Evolutionary conservation across 1,140 invertebrate genomes (phyloP).

Genomic region (Nephila pilipes): DNA sequence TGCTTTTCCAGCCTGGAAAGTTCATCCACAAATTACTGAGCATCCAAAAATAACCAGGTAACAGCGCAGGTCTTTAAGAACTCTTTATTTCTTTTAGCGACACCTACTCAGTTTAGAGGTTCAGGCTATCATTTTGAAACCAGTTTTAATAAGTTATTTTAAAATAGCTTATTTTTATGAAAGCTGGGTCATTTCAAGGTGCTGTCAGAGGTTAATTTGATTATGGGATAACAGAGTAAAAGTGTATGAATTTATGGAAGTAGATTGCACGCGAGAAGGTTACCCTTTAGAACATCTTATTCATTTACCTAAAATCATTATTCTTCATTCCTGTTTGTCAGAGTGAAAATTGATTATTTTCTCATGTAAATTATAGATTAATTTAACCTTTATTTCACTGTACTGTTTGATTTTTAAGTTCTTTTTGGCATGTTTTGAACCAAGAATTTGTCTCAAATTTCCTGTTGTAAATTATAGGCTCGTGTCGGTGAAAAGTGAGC

Average conservation of each 20-base stretch:
- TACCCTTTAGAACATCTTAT: not conserved
- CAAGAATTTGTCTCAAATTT: not conserved
- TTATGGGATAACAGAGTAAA: slow-evolving; percentile 17
- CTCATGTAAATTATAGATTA: not conserved
- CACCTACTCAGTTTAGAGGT: not conserved
- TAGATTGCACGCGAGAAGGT: not conserved
- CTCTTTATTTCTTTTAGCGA: not conserved
- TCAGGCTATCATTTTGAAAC: slow-evolving; percentile 10
- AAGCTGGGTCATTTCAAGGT: slow-evolving; percentile 10
- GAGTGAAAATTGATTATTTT: not conserved
- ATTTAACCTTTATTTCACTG: not conserved
- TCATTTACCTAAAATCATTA: slow-evolving; percentile 1
- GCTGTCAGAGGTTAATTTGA: slow-evolving; percentile 14
- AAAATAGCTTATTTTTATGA: not conserved
- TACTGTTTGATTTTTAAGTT: not conserved
- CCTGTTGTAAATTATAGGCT: not conserved
- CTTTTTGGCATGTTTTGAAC: not conserved
- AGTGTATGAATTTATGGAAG: slow-evolving; percentile 5
- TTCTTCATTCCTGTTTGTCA: not conserved
- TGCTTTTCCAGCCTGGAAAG: not conserved
- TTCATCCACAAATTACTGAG: slow-evolving; percentile 6
- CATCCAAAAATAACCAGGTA: not conserved
- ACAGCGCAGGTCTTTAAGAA: not conserved
- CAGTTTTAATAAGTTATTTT: slow-evolving; percentile 24
- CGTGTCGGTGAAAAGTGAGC: not conserved